Conservation (phyloP, 2,113 vertebrate genomes). For the Rousettus leschenaultii region DNA sequence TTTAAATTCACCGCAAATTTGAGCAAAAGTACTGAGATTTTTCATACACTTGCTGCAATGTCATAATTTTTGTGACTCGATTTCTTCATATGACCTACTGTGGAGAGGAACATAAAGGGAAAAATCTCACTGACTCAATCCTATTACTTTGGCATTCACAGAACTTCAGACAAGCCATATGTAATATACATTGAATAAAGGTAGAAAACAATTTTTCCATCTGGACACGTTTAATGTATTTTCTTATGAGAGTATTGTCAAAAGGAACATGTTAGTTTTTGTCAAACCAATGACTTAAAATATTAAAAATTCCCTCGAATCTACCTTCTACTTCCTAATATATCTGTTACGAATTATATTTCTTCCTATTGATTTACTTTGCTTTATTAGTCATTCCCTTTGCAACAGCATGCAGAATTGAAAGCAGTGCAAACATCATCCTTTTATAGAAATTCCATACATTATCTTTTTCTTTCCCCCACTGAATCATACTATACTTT, state of each 20-base stretch:
- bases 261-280: background rate
- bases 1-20: background rate
- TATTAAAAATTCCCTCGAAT: background rate
- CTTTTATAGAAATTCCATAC: background rate
- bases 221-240: background rate
- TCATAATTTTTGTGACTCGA: background rate
- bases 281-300: background rate
- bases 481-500: background rate
- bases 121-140: background rate
- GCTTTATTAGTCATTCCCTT: background rate
- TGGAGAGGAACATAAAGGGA: background rate
- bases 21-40: background rate
- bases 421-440: background rate
- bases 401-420: background rate
- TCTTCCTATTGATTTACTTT: background rate
- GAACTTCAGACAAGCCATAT: background rate
- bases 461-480: fast-evolving
- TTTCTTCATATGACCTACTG: background rate
- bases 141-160: background rate
- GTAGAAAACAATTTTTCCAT: background rate
- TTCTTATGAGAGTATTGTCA: background rate
- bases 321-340: background rate
- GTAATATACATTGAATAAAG: background rate
- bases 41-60: background rate
- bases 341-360: background rate